These are phyloP conservation scores for Tenthredo distinguenda DNA, from an alignment of 2,888 invertebrate genomes.

Conservation along the genomic window DNA sequence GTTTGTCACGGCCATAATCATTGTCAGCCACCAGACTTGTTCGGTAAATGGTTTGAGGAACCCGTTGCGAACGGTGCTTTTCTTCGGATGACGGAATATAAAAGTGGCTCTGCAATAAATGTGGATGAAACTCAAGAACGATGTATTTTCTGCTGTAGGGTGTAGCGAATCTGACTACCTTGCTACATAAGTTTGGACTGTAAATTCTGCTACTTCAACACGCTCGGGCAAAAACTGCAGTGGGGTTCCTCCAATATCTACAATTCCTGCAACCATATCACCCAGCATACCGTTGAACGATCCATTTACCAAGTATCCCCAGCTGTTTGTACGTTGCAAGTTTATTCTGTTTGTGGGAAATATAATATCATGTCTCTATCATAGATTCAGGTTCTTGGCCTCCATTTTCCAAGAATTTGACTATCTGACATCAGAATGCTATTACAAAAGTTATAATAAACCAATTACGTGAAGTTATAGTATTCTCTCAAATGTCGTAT, in stretches of 20 bases:
- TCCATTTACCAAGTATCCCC: slow-evolving; percentile 83
- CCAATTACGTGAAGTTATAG: slow-evolving; percentile 60
- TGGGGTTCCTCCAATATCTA: slow-evolving; percentile 84
- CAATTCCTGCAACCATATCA: slow-evolving; percentile 78
- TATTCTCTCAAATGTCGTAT: slow-evolving; percentile 55
- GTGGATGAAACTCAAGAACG: background rate
- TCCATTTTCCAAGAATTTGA: background rate
- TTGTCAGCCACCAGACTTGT: slow-evolving; percentile 79
- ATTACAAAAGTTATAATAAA: background rate
- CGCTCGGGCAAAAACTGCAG: slow-evolving; percentile 82
- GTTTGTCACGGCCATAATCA: slow-evolving; percentile 69
- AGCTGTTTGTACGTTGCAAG: slow-evolving; percentile 80
- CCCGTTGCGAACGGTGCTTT: slow-evolving; percentile 16
- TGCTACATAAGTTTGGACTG: slow-evolving; percentile 82
- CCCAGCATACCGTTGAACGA: slow-evolving; percentile 85
- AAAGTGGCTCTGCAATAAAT: slow-evolving; percentile 38
- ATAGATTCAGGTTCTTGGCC: background rate
- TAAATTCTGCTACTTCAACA: slow-evolving; percentile 79
- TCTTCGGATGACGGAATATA: slow-evolving; percentile 40
- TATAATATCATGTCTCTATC: background rate
- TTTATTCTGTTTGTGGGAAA: slow-evolving; percentile 73
- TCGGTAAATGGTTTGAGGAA: slow-evolving; percentile 28
- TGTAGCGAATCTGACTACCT: slow-evolving; percentile 75
- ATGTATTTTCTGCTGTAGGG: background rate
- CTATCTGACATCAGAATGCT: background rate